Evolutionary conservation across 2,113 vertebrate genomes (phyloP).

Genomic region (Varanus salvator): DNA sequence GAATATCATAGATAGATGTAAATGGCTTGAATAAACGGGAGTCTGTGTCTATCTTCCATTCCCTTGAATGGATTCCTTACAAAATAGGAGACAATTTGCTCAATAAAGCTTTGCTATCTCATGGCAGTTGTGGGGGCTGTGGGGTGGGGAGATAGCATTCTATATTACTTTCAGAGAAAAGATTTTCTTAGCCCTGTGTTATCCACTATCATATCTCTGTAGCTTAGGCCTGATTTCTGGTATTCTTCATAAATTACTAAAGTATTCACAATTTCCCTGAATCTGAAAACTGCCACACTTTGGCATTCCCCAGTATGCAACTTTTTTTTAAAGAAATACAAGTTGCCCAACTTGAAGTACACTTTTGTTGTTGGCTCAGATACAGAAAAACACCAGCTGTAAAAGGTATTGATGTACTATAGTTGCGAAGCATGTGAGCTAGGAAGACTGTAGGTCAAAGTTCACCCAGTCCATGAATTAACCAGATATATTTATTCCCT

Average conservation of each 20-base stretch:
- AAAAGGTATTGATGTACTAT: neutral
- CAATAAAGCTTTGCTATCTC: constrained; percentile 45
- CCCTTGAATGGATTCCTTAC: constrained; percentile 42
- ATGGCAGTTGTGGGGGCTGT: constrained; percentile 35
- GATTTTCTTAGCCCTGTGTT: constrained; percentile 44
- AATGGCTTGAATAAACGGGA: constrained; percentile 36
- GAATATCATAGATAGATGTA: constrained; percentile 5
- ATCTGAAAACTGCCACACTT: neutral
- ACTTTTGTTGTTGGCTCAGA: constrained; percentile 57
- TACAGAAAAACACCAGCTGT: constrained; percentile 43
- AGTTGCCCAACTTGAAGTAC: constrained; percentile 56
- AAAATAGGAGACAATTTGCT: constrained; percentile 52
- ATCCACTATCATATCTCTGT: constrained; percentile 37
- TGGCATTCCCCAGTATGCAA: neutral
- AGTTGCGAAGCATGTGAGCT: neutral
- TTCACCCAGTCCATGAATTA: neutral
- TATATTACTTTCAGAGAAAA: constrained; percentile 58
- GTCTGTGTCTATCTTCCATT: constrained; percentile 23
- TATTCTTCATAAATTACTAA: constrained; percentile 9
- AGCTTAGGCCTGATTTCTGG: constrained; percentile 28
- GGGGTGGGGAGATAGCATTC: constrained; percentile 12
- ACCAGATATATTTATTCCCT: neutral
- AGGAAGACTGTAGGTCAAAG: neutral
- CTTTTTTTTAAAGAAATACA: constrained; percentile 27
- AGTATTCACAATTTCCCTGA: constrained; percentile 22